Conservation (phyloP, 2,888 invertebrate genomes). For the Nineta flava region DNA sequence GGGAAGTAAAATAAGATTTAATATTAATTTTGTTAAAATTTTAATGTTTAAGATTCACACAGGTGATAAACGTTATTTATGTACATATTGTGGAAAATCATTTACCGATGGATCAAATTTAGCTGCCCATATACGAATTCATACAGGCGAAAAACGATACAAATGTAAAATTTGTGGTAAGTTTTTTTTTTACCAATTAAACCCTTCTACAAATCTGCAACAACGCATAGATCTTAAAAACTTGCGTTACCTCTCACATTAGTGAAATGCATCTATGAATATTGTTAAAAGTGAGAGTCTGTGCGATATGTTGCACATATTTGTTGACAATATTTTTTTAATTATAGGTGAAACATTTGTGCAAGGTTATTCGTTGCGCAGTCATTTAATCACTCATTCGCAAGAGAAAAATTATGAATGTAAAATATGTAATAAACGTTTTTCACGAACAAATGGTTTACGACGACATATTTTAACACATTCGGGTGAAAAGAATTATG, state of each 20-base stretch:
- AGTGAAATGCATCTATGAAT: no score
- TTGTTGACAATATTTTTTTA: no score
- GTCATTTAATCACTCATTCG: constrained; percentile 6
- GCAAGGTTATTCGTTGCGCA: constrained; percentile 6
- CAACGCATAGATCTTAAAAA: no score
- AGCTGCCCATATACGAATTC: neutral
- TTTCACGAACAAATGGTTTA: constrained; percentile 2
- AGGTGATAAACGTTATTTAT: neutral
- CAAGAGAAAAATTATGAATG: neutral
- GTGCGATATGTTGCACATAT: no score
- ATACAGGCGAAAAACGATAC: neutral
- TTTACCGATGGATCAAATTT: neutral
- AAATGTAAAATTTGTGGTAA: neutral
- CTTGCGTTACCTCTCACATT: no score
- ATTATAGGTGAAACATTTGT: neutral
- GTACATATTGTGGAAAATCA: neutral
- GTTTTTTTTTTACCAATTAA: neutral
- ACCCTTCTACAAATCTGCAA: no score
- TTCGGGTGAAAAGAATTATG: constrained; percentile 7
- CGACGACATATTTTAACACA: constrained; percentile 8
- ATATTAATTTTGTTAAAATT: no score
- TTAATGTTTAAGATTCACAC: neutral
- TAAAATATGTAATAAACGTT: neutral
- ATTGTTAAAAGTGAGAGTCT: no score
- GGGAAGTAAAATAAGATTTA: neutral